Conservation (phyloP, 2,113 vertebrate species). For the Paratilapia polleni region DNA sequence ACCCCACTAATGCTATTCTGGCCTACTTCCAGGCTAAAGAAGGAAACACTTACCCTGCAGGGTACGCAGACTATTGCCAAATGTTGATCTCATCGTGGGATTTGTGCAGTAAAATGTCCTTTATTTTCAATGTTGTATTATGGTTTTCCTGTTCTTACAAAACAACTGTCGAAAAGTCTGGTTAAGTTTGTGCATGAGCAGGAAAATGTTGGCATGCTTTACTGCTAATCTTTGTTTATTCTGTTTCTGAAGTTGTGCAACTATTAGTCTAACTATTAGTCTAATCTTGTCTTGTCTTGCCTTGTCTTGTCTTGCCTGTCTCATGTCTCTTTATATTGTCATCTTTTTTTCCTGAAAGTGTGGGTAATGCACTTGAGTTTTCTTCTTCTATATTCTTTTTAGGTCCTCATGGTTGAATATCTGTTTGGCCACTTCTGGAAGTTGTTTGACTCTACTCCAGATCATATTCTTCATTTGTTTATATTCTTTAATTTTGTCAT, state of each 20-base stretch:
- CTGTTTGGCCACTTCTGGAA: background rate
- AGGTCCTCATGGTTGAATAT: too few species aligned
- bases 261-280: background rate
- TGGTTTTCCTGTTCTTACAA: background rate
- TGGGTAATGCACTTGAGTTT: background rate
- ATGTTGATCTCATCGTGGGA: slow-evolving; percentile 12
- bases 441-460: background rate
- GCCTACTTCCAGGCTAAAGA: slow-evolving; percentile 23
- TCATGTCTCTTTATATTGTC: background rate
- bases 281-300: background rate
- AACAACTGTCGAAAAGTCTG: background rate
- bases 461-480: background rate
- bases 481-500: background rate
- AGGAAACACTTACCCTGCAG: slow-evolving; percentile 7
- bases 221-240: background rate
- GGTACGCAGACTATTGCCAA: background rate
- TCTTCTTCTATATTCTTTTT: background rate
- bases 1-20: slow-evolving; percentile 21
- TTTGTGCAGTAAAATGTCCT: slow-evolving; percentile 1
- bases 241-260: background rate
- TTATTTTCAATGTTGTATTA: background rate
- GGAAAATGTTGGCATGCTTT: background rate
- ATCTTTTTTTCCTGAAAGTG: background rate
- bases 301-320: background rate
- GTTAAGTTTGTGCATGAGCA: background rate